Conservation (phyloP, 2,113 vertebrate species). For the Pyrgilauda ruficollis region DNA sequence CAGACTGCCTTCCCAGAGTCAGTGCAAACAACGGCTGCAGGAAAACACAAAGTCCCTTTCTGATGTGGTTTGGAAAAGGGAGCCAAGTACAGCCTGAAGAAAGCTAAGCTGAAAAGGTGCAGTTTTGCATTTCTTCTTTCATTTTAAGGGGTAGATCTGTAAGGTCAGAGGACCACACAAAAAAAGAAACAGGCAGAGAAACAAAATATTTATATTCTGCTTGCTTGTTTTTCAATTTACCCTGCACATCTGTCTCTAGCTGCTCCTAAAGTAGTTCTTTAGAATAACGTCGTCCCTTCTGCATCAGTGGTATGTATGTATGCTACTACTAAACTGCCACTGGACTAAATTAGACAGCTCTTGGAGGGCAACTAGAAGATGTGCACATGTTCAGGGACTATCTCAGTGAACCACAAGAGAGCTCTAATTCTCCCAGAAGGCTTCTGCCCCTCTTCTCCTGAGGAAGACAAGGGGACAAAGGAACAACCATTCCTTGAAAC, state of each 20-base stretch:
- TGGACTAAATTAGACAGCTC: background rate
- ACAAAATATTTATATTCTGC: conserved; percentile 40
- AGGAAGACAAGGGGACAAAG: background rate
- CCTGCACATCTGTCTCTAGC: conserved; percentile 5
- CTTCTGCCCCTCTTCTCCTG: background rate
- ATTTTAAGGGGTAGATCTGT: conserved; percentile 18
- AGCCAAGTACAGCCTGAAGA: conserved; percentile 39
- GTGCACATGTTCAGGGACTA: background rate
- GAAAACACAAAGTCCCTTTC: conserved; percentile 40
- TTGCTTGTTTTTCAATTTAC: conserved; percentile 24
- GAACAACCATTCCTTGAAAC: background rate
- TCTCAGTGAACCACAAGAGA: background rate
- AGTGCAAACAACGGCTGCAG: conserved; percentile 35
- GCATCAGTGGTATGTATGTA: background rate
- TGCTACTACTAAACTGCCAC: background rate
- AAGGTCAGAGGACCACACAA: conserved; percentile 45
- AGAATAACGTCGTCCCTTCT: background rate
- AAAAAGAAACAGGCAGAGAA: conserved; percentile 14
- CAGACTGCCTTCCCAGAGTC: background rate
- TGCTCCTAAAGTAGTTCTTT: background rate
- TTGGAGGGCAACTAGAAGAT: background rate
- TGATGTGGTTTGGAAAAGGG: conserved; percentile 55
- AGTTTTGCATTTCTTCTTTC: conserved; percentile 31
- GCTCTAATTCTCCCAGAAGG: background rate
- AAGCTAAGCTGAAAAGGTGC: conserved; percentile 44